These are phyloP conservation scores for Pelobates fuscus DNA, from an alignment of 2,113 vertebrate species.

Conservation along the genomic window DNA sequence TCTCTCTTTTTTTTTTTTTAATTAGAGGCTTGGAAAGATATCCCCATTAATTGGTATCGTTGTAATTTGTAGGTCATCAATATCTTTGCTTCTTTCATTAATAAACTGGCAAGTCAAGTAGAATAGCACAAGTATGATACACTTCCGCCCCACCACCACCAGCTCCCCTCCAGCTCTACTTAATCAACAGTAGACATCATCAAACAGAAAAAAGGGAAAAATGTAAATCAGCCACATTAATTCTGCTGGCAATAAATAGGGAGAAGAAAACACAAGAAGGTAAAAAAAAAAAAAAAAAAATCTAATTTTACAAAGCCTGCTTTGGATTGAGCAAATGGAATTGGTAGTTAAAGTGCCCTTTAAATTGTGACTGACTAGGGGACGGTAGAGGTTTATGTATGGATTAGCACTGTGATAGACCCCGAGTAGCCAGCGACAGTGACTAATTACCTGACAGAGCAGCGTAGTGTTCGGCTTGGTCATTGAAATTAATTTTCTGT, in stretches of 20 bases:
- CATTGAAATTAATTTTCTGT: slow-evolving; percentile 90
- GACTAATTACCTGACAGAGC: slow-evolving; percentile 96
- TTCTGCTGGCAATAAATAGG: slow-evolving; percentile 66
- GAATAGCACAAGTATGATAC: slow-evolving; percentile 61
- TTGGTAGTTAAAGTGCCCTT: slow-evolving; percentile 70
- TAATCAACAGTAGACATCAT: slow-evolving; percentile 74
- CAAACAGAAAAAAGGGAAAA: slow-evolving; percentile 67
- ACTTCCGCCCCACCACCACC: slow-evolving; percentile 61
- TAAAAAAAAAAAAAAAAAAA: slow-evolving; percentile 56
- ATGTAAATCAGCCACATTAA: slow-evolving; percentile 73
- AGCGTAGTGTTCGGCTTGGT: slow-evolving; percentile 84
- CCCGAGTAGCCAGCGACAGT: slow-evolving; percentile 85
- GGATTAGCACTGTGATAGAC: slow-evolving; percentile 87
- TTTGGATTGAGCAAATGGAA: slow-evolving; percentile 56
- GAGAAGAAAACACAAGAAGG: slow-evolving; percentile 63
- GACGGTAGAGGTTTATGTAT: slow-evolving; percentile 80
- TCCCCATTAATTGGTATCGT: slow-evolving; percentile 70
- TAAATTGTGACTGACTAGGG: slow-evolving; percentile 71
- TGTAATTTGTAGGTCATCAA: slow-evolving; percentile 73
- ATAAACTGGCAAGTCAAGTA: slow-evolving; percentile 75
- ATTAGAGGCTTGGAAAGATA: slow-evolving; percentile 65
- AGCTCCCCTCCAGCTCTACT: slow-evolving; percentile 66
- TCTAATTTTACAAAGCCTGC: slow-evolving; percentile 54
- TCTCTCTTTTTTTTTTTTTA: slow-evolving; percentile 35
- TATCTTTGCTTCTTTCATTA: slow-evolving; percentile 75